Evolutionary conservation across 2,888 invertebrate species (phyloP), one percentile per base, ranked within the genome.

Genomic region (Acronicta aceris): DNA sequence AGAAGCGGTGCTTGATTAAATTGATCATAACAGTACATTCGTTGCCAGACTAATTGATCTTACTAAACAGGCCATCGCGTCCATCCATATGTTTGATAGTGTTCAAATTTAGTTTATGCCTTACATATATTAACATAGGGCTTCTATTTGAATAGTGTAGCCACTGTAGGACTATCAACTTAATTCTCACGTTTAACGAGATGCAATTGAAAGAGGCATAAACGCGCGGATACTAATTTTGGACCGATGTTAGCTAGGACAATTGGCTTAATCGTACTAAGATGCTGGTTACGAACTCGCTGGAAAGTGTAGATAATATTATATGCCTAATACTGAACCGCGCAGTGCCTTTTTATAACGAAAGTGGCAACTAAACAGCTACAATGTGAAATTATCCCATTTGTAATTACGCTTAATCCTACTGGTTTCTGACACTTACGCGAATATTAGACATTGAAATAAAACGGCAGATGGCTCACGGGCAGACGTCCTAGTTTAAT

Each of bases 181-280:
- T 67, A 74, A 79, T 78, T 77, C 64, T 74, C 71, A 65, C 63
- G 67, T 67, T 65, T 79, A 78, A 83, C 82, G 80, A 81, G 80
- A 80, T 82, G 81, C 84, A 85, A 86, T 86, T 86, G 83, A 76
- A 79, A 77, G 62, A 60, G 62, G 55, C 54, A 62, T 57, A 60
- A 60, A 56, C 48, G 43, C 65, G 48, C 66, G 63, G 74, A 67
- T 78, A 73, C 61, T 71, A 65, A 68, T 64, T 73, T 53, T 59
- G 71, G 51, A 56, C 16, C 56, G 40, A 45, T 58, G 61, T 58
- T 59, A 52, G 43, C 65, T 21, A 21, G 21, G 21, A 21, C 21
- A 4, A 21, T 21, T 21, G 21, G 4, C 21, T 2, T 21, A 21
- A 21, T 21, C 21, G 21, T 21, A 2, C 21, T 21, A 21, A 21